Base-by-base conservation (phyloP, 2,113 vertebrate species). In the Gallinago media region DNA sequence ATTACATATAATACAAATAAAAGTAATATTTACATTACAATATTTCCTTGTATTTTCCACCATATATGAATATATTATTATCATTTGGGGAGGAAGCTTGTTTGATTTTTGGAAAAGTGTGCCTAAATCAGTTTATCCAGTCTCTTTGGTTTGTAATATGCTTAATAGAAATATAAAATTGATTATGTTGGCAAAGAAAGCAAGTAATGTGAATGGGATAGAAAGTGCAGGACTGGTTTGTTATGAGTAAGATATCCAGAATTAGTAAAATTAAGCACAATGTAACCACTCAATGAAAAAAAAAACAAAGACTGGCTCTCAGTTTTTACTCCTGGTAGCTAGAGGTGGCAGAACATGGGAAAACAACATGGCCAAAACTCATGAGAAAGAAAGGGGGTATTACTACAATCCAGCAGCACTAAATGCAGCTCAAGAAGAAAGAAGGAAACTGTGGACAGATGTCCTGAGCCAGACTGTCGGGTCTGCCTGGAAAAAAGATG, bases 301-400 rank as follows among this genome's bases (percentile, higher is more conserved):
- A 46, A 56, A 0, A 42, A 42, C 14, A 29, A 78, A 55, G 8
- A 23, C 27, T 38, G 14, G 3, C 32, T 54, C 16, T 46, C 31
- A 75, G 11, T 31, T 5, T 72, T 88, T 50, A 42, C 9, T 59
- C 49, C 49, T 50, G 49, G 12, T 50, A 50, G 23, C 22, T 50
- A 46, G 3, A 50, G 5, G 20, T 42, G 8, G 15, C 22, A 56
- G 22, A 89, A 52, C 5, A 47, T 5, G 5, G 29, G 17, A 42
- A 80, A 84, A 80, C 0, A 56, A 2, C 9, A 42, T 1, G 5
- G 4, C 2, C 16, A 70, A 87, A 59, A 1, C 3, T 55, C 42
- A 18, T 36, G 34, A 67, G 19, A 65, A 67, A 56, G 19, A 42
- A 80, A 47, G 6, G 18, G 9, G 63, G 2, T 25, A n/a, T 40